Percentiles rank a stretch among this genome's conserved stretches.
Evolutionary conservation across 2,797 vertebrate genomes (phyloP).

Genomic region (Halcyon chelicuti): DNA sequence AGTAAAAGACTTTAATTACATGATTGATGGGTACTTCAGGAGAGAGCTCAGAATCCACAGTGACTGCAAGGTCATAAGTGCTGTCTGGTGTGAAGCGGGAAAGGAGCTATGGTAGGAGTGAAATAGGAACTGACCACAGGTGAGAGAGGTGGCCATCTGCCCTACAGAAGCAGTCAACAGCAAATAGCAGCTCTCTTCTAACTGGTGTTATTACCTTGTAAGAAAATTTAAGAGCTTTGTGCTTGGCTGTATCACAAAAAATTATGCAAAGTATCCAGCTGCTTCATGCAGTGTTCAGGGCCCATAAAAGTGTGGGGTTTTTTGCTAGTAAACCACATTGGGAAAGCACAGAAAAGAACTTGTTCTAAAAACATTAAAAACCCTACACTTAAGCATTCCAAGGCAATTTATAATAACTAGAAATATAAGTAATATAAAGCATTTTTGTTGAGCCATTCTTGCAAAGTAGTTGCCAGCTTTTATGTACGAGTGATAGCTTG

Average conservation of each 20-base stretch:
- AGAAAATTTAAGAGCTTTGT: not conserved
- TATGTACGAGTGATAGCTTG: not conserved
- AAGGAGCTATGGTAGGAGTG: not conserved
- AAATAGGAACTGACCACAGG: not conserved
- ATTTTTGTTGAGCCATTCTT: not conserved
- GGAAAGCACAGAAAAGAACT: not conserved
- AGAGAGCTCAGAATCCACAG: not conserved
- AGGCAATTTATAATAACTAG: not conserved
- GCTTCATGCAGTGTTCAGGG: not conserved
- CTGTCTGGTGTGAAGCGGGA: not conserved
- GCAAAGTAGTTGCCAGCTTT: not conserved
- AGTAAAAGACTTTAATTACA: not conserved
- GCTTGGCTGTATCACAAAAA: conserved; percentile 25
- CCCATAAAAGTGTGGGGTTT: not conserved
- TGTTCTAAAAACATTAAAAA: not conserved
- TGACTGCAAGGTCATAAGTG: not conserved
- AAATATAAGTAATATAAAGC: not conserved
- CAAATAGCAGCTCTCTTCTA: not conserved
- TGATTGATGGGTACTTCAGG: not conserved
- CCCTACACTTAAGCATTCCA: not conserved
- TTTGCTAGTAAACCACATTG: not conserved
- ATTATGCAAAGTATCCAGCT: conserved; percentile 39
- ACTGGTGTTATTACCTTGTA: not conserved
- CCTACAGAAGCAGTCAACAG: not conserved
- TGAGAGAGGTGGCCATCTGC: not conserved